Conservation (phyloP, 1,140 invertebrate genomes). For the Nasonia longicornis region DNA sequence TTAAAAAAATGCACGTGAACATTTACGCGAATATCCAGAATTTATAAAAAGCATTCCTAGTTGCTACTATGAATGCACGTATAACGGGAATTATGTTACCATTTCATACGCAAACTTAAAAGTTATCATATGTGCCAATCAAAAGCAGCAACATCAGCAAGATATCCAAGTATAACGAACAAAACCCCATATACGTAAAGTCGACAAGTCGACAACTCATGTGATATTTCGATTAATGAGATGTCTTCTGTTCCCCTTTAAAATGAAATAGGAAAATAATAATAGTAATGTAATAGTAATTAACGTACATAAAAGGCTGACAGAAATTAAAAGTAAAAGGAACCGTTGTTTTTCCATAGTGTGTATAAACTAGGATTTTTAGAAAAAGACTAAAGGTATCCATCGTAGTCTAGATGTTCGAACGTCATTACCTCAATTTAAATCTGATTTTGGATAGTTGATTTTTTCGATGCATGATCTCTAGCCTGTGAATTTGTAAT, state of each 20-base stretch:
- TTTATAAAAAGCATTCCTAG: slow-evolving; percentile 24
- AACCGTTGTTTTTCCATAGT: slow-evolving; percentile 34
- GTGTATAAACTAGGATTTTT: slow-evolving; percentile 36
- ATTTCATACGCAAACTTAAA: slow-evolving; percentile 39
- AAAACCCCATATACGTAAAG: slow-evolving; percentile 40
- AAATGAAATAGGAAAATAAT: slow-evolving; percentile 28
- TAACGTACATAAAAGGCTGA: slow-evolving; percentile 41
- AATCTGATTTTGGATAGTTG: slow-evolving; percentile 13
- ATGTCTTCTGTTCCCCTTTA: slow-evolving; percentile 34
- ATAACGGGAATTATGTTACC: slow-evolving; percentile 41
- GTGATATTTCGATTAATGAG: slow-evolving; percentile 42
- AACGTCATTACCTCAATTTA: slow-evolving; percentile 36
- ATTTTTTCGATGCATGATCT: slow-evolving; percentile 14
- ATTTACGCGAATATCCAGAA: not conserved
- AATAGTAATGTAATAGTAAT: slow-evolving; percentile 11
- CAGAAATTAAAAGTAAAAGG: slow-evolving; percentile 35
- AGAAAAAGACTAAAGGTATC: slow-evolving; percentile 23
- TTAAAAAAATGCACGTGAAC: not conserved
- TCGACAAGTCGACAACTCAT: slow-evolving; percentile 38
- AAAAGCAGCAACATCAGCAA: slow-evolving; percentile 40
- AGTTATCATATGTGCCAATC: slow-evolving; percentile 43
- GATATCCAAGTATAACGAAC: slow-evolving; percentile 41
- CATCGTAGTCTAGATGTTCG: slow-evolving; percentile 7
- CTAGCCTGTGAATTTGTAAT: slow-evolving; percentile 38
- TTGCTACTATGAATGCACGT: slow-evolving; percentile 7